Base-by-base conservation (phyloP, 2,113 vertebrate genomes). In the Megaptera novaeangliae region DNA sequence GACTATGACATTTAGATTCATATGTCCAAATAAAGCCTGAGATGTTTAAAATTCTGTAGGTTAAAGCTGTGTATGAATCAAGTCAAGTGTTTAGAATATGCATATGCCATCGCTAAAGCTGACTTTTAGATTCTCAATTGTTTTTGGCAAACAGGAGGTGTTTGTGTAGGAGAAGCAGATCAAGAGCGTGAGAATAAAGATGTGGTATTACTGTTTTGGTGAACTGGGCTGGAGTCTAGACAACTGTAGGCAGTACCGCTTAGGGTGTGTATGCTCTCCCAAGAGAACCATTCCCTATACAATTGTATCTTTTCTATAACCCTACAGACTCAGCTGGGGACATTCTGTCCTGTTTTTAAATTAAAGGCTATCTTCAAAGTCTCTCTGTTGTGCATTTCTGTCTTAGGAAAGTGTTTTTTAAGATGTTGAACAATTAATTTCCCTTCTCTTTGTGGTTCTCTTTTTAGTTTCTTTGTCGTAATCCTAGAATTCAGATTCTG, bases 111-210 rank as follows among this genome's bases (percentile, higher is more conserved):
- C 4, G 15, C 71, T 78, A 9, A 34, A 41, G 25, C 7, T 77
- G 49, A 81, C 20, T 88, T 90, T 20, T 78, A 57, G 11, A 36
- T 88, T 94, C 52, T 88, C 21, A 55, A 34, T 66, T 77, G 77
- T 93, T 97, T 97, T 96, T 78, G 96, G 83, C 87, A 74, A 81
- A 93, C 68, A 64, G 29, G 55, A 87, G 6, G 69, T 68, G 12
- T 77, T 95, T 96, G 41, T 80, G 0, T 83, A 44, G 83, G 72
- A 77, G 8, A 83, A 88, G 55, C 20, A 52, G 36, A 57, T 49
- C 29, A 34, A 77, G 15, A 55, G 36, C 2, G 0, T 15, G 78
- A 68, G 36, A 36, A 72, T 71, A 46, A 69, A 63, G 49, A 52
- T 1, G 10, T 55, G 68, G 41, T 8, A 3, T 78, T 68, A 2